Conservation (phyloP, 2,113 vertebrate genomes). For the Gobiocypris rarus region DNA sequence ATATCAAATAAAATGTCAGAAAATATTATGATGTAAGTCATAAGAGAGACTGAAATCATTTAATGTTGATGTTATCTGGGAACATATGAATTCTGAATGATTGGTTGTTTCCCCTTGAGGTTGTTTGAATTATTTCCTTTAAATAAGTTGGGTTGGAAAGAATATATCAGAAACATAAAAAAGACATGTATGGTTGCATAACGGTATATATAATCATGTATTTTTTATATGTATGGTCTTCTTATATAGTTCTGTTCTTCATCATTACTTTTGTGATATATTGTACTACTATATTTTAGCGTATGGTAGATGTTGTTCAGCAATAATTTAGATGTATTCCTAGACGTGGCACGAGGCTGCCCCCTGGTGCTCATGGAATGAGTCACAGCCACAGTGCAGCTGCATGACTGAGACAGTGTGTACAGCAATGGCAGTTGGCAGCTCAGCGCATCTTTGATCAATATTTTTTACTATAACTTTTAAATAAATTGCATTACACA, state of each 20-base stretch:
- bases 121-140: not conserved
- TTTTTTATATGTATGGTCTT: not conserved
- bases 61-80: not conserved
- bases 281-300: not conserved
- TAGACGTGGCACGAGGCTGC: not conserved
- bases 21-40: not conserved
- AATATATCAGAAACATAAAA: not conserved
- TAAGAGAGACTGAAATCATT: not conserved
- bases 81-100: constrained; percentile 1
- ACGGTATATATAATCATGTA: not conserved
- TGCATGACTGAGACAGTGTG: not conserved
- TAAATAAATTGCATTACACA: not conserved
- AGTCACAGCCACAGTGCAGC: not conserved
- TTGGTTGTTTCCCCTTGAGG: not conserved
- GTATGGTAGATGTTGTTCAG: not conserved
- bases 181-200: not conserved
- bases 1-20: not conserved
- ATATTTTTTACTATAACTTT: not conserved
- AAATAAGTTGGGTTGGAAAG: not conserved
- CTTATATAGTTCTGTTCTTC: not conserved
- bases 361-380: not conserved
- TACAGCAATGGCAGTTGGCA: not conserved
- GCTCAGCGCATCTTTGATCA: not conserved
- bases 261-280: not conserved
- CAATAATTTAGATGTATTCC: not conserved